These are phyloP conservation scores for Pterocles gutturalis DNA, from an alignment of 2,113 vertebrate genomes.

Conservation along the genomic window DNA sequence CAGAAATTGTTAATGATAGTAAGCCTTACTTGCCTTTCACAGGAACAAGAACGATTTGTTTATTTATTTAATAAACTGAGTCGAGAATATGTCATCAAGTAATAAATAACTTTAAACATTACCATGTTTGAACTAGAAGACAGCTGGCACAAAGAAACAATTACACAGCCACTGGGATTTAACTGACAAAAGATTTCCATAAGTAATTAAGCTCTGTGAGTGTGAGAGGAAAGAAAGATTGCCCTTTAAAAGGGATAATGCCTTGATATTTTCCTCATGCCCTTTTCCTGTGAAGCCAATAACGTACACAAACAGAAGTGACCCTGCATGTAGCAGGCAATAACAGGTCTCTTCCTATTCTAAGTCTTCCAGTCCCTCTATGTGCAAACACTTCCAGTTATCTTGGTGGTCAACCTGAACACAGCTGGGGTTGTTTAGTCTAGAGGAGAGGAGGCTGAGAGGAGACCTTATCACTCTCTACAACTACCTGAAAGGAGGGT, in stretches of 20 bases:
- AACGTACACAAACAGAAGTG: not conserved
- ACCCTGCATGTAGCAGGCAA: not conserved
- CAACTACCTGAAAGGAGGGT: no score
- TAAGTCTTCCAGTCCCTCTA: not conserved
- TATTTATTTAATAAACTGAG: conserved; percentile 57
- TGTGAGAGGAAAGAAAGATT: conserved; percentile 2
- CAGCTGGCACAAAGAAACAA: conserved; percentile 60
- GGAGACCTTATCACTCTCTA: no score
- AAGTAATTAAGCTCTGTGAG: not conserved
- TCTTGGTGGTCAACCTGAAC: not conserved
- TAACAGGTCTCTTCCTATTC: not conserved
- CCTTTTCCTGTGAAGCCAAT: not conserved
- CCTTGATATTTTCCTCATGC: conserved; percentile 26
- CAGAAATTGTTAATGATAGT: not conserved
- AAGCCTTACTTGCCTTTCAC: not conserved
- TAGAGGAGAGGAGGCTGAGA: no score
- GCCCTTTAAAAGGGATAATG: conserved; percentile 23
- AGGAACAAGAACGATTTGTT: not conserved
- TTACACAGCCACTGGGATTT: conserved; percentile 52
- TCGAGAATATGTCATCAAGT: conserved; percentile 59
- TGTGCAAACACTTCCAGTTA: not conserved
- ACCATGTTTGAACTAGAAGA: conserved; percentile 38
- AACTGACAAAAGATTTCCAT: conserved; percentile 51
- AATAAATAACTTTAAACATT: conserved; percentile 66
- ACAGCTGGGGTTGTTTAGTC: no score